Evolutionary conservation across 2,888 invertebrate genomes (phyloP).

Genomic region (Aromia moschata): DNA sequence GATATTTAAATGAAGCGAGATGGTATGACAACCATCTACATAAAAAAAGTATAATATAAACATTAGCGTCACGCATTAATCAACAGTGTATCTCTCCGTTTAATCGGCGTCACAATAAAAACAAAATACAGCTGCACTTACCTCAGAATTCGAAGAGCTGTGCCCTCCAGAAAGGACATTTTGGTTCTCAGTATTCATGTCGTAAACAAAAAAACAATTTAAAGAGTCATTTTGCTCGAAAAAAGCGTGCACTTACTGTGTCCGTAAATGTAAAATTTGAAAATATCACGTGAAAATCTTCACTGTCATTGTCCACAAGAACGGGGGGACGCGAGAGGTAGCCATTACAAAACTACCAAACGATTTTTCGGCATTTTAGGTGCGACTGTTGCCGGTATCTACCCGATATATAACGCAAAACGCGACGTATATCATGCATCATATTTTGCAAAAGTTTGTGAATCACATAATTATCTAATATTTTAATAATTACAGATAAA

Average conservation of each 20-base stretch:
- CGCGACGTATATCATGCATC: constrained; percentile 16
- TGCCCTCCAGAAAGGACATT: constrained; percentile 65
- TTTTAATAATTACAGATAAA: constrained; percentile 46
- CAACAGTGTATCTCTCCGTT: constrained; percentile 8
- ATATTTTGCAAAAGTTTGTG: constrained; percentile 24
- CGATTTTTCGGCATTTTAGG: constrained; percentile 39
- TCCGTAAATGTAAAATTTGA: constrained; percentile 42
- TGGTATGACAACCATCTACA: too few species aligned
- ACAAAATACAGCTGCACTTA: constrained; percentile 46
- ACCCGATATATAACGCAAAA: constrained; percentile 28
- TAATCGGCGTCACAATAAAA: background rate
- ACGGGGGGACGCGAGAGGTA: constrained; percentile 64
- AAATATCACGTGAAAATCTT: constrained; percentile 63
- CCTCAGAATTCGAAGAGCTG: constrained; percentile 67
- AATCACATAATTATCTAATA: constrained; percentile 41
- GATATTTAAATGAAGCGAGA: background rate
- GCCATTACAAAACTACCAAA: constrained; percentile 47
- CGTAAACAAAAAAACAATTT: constrained; percentile 2
- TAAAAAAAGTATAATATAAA: constrained; percentile 26
- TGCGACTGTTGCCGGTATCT: constrained; percentile 9
- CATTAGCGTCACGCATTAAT: constrained; percentile 13
- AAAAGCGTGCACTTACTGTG: constrained; percentile 29
- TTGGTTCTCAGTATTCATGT: constrained; percentile 69
- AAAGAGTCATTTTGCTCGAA: constrained; percentile 49
- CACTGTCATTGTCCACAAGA: constrained; percentile 72